Percentiles rank a stretch among this genome's conserved stretches.
Evolutionary conservation across 2,113 vertebrate genomes (phyloP).

Genomic region (Sigmodon hispidus): DNA sequence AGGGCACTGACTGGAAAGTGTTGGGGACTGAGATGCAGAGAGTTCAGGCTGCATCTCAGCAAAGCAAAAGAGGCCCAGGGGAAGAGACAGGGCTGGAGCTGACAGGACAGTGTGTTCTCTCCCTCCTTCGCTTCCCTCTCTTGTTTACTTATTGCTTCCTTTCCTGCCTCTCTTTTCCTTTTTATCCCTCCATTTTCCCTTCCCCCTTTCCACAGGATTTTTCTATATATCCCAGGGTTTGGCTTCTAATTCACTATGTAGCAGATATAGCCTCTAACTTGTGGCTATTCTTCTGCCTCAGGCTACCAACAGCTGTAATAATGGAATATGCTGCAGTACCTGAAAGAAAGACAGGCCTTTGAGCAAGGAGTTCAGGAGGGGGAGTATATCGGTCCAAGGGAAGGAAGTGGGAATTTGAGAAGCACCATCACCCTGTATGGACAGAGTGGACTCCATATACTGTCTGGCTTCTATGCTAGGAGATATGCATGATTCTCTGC

Average conservation of each 20-base stretch:
- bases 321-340: no score
- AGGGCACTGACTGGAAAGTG: not conserved
- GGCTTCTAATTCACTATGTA: not conserved
- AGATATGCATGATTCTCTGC: not conserved
- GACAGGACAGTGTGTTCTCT: not conserved
- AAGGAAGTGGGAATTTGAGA: not conserved
- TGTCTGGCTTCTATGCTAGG: not conserved
- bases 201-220: not conserved
- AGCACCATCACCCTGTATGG: not conserved
- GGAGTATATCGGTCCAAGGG: not conserved
- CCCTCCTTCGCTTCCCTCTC: not conserved
- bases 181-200: not conserved
- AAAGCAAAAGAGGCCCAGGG: not conserved
- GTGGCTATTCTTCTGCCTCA: not conserved
- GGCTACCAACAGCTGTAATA: not conserved
- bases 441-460: not conserved
- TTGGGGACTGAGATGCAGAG: not conserved
- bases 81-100: not conserved
- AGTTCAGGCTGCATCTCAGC: no score
- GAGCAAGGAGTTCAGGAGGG: not conserved
- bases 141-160: no score
- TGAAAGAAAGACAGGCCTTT: not conserved
- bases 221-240: not conserved
- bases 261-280: not conserved
- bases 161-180: fast-evolving